Evolutionary conservation across 2,113 vertebrate genomes (phyloP), one percentile per base, ranked within the genome.

Genomic region (Microtus richardsoni): DNA sequence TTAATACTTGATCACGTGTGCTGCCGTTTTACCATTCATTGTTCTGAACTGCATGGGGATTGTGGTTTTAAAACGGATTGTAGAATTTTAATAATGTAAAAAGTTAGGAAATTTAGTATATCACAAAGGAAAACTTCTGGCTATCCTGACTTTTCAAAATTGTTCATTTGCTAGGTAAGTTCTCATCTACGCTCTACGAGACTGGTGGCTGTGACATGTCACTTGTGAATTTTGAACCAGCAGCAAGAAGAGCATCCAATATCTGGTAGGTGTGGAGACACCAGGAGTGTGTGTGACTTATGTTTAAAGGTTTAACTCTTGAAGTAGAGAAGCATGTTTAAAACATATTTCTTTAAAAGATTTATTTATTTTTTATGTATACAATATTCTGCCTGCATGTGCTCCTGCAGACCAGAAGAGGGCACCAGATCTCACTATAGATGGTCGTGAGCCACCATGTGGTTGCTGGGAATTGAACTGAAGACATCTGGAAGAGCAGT

Each of bases 201-300:
- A 99, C 99, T 62, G 99, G 99, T 94, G 99, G 99, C 97, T 99
- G 99, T 97, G 99, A 99, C 98, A 99, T 99, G 99, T 99, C 99
- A 19, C 99, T 99, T 98, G 99, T 99, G 98, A 99, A 99, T 98
- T 99, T 99, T 98, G 99, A 99, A 98, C 99, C 99, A 92, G 99
- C 99, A 98, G 99, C 99, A 98, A 99, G 99, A 99, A 99, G 99
- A 99, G 99, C 99, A 95, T 99, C 99, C 97, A 99, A 99, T 97
- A 98, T 99, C 98, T 99, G 99, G 99, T 99, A 97, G 98, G 99
- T 99, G 97, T 97, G 93, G 98, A 97, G 96, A 96, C 88, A 54
- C 98, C 96, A 97, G 97, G 89, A 96, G 49, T 92, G 90, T 95
- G 88, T 95, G 88, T 95, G 83, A 97, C 88, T 96, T 85, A 10